Evolutionary conservation across 2,888 invertebrate species (phyloP).

Genomic region (Halictus quadricinctus): DNA sequence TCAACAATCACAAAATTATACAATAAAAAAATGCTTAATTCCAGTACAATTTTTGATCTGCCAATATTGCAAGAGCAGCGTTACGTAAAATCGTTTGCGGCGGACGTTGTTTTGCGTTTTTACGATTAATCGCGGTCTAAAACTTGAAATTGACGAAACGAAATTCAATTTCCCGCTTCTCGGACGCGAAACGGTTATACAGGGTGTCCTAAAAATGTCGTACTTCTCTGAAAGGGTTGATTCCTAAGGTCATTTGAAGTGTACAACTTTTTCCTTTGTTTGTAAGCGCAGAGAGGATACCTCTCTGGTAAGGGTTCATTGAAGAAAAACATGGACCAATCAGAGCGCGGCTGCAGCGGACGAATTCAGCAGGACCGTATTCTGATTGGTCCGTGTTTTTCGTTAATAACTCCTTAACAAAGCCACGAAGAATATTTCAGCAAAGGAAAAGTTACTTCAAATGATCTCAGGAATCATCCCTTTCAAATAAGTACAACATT

Average conservation of each 20-base stretch:
- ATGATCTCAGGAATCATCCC: no score
- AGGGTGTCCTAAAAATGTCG: neutral
- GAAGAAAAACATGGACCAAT: neutral
- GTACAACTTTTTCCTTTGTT: no score
- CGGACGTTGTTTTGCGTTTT: neutral
- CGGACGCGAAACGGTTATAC: neutral
- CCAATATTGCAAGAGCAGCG: neutral
- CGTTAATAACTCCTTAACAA: neutral
- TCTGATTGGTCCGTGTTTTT: neutral
- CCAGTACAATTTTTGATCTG: neutral
- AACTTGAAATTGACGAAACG: neutral
- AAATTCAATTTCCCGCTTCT: constrained; percentile 42
- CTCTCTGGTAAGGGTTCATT: no score
- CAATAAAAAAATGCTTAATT: neutral
- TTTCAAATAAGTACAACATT: neutral
- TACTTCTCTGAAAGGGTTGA: neutral
- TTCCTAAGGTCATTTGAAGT: neutral
- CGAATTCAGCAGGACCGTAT: neutral
- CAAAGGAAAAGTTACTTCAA: neutral
- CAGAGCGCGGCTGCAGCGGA: neutral
- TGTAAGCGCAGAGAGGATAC: no score
- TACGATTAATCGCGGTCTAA: neutral
- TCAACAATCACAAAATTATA: neutral
- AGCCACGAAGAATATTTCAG: neutral
- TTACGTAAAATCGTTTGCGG: neutral